Evolutionary conservation across 2,797 vertebrate genomes (phyloP), one percentile per base, ranked within the genome.

Genomic region (Spinibarbus caldwelli): DNA sequence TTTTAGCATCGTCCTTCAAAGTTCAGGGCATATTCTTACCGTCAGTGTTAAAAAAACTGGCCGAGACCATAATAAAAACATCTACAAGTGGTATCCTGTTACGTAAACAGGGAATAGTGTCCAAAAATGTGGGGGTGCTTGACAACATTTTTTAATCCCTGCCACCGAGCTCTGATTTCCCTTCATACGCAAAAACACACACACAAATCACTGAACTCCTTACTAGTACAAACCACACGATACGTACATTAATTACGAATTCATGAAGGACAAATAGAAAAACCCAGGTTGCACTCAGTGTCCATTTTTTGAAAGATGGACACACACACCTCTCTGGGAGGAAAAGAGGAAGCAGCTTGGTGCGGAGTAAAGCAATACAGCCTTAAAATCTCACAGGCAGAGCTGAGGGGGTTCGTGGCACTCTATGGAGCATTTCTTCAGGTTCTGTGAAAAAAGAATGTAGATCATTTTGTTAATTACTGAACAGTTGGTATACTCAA

Each of bases 361-460:
- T 38, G n/a, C 34, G 17, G 47, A 81, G 67, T 72, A 83, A 86
- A 2, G 8, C 54, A 78, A 66, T 31, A 70, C 36, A 31, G 49
- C 0, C 0, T 21, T 64, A 71, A 36, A 5, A 0, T 71, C 66
- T 95, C 90, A 94, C 66, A 92, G 91, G 91, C 92, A 94, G 62
- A 92, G 85, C 89, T 94, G 92, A 76, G 91, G 86, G 80, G 92
- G 14, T 43, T 95, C 94, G 0, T 78, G 93, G 71, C 86, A 81
- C 12, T 90, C 88, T 0, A 90, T 88, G 0, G 92, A 88, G 29
- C 87, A 91, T 57, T 89, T 91, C 87, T 90, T 95, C 92, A 96
- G 82, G 91, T 95, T 94, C 95, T 96, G 92, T 36, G 82, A 77
- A 45, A 90, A 43, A 75, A 91, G 59, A 29, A 85, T 45, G 72